Evolutionary conservation across 2,113 vertebrate genomes (phyloP), one percentile per base, ranked within the genome.

Genomic region (Suncus etruscus): DNA sequence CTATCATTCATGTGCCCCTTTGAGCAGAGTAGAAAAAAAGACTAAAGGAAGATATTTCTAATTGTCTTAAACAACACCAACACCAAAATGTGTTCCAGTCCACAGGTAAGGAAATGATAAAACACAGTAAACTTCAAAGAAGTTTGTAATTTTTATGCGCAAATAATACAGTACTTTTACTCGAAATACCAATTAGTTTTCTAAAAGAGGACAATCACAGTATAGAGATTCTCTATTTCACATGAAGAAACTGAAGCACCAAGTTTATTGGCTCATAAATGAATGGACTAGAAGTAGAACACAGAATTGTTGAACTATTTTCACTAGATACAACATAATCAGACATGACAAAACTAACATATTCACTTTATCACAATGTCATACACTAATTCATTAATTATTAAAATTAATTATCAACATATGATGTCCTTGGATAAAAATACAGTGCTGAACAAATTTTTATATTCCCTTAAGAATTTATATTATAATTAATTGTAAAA

Each of bases 361-460:
- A 91, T 77, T 18, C 25, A 39, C 39, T 47, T 31, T 89, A 58
- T 80, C 18, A 61, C 24, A 68, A 91, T 47, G 29, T 70, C 27
- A 50, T 51, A 74, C 2, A 47, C 54, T 61, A 65, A 92, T 65
- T 82, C 18, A 73, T 78, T 3, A 83, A 76, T 92, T 69, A 50
- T 63, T 77, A 65, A 95, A 87, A 91, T 74, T 70, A 2, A 85
- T 48, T 77, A 88, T 15, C 16, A 87, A 87, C 24, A 75, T 39
- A 39, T 39, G 39, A 39, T 39, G 16, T 77, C 3, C 1, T 20
- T 50, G 39, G 63, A 12, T 29, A 63, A 24, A n/a, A 51, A 86
- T 12, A 88, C 6, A 69, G 14, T 81, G 27, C 6, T 47, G 32
- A 86, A 87, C 15, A 72, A 74, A 89, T 81, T 12, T 6, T 50